phyloP scores from a whole-genome alignment of 2,797 vertebrate genomes.

The Melanogrammus aeglefinus region DNA sequence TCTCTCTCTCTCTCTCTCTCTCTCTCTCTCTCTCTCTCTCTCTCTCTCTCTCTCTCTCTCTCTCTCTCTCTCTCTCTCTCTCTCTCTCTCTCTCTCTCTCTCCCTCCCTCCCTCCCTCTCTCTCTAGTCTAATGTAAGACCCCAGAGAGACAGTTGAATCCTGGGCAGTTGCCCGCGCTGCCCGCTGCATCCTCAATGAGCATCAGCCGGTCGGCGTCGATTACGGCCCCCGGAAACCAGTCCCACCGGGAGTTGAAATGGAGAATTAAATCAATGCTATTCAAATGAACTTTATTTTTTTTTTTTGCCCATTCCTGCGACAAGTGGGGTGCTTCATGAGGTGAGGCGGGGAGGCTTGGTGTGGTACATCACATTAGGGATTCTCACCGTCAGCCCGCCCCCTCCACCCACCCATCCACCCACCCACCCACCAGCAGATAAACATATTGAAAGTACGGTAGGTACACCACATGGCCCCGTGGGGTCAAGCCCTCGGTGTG shows the following conservation, averaged over 20 bases:
- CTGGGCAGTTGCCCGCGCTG: conserved; percentile 32
- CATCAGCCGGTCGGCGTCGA: conserved; percentile 57
- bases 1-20: no score
- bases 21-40: no score
- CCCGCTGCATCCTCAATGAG: conserved; percentile 53
- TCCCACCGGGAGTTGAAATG: conserved; percentile 49
- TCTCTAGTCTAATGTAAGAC: conserved; percentile 22
- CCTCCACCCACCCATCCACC: no score
- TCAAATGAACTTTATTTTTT: conserved; percentile 51
- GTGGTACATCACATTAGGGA: no score
- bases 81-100: no score
- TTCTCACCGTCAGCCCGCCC: no score
- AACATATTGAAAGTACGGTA: no score
- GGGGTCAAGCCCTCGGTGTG: conserved; percentile 30
- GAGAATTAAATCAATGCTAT: conserved; percentile 63
- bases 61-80: no score
- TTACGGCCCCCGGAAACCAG: conserved; percentile 57
- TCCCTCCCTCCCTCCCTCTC: neutral
- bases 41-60: no score
- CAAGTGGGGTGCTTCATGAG: conserved; percentile 41
- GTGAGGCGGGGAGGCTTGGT: neutral
- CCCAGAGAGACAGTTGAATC: conserved; percentile 37
- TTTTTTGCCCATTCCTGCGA: conserved; percentile 35
- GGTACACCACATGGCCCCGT: conserved; percentile 16
- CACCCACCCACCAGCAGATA: no score